Evolutionary conservation across 1,140 invertebrate species (phyloP), one percentile per base, ranked within the genome.

Genomic region (Zaprionus inermis): DNA sequence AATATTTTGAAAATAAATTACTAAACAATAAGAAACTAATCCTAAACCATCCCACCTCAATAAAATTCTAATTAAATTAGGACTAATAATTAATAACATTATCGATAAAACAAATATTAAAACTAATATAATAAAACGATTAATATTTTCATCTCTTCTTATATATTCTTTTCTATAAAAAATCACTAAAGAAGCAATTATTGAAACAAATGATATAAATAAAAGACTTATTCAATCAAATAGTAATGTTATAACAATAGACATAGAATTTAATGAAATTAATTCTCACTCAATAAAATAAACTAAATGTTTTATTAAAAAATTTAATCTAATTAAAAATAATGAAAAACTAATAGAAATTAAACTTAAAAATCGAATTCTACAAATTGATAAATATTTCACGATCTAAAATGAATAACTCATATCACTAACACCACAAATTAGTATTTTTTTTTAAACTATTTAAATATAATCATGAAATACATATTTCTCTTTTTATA

Each of bases 41-140:
- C n/a, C n/a, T n/a, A n/a, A n/a, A n/a, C n/a, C n/a, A n/a, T n/a
- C n/a, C n/a, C n/a, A n/a, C n/a, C n/a, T n/a, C n/a, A n/a, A n/a
- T n/a, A n/a, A n/a, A n/a, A n/a, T n/a, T n/a, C n/a, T n/a, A n/a
- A n/a, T n/a, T n/a, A n/a, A n/a, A n/a, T n/a, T n/a, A n/a, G n/a
- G n/a, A n/a, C n/a, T n/a, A n/a, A n/a, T n/a, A n/a, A n/a, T n/a
- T n/a, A n/a, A n/a, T n/a, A n/a, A n/a, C n/a, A n/a, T n/a, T n/a
- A n/a, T n/a, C n/a, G n/a, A 95, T 54, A 94, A 79, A 81, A 95
- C 93, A 94, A 95, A 95, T 92, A 95, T 91, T 81, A 94, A 90
- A n/a, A n/a, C n/a, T n/a, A n/a, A n/a, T n/a, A n/a, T n/a, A 70
- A 93, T 93, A 93, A 94, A 95, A n/a, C 94, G 94, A 91, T 93